A percentile compares a stretch with the other conserved stretches of the same genome.
phyloP scores from a whole-genome alignment of 2,888 invertebrate species.

The Athetis lepigone region DNA sequence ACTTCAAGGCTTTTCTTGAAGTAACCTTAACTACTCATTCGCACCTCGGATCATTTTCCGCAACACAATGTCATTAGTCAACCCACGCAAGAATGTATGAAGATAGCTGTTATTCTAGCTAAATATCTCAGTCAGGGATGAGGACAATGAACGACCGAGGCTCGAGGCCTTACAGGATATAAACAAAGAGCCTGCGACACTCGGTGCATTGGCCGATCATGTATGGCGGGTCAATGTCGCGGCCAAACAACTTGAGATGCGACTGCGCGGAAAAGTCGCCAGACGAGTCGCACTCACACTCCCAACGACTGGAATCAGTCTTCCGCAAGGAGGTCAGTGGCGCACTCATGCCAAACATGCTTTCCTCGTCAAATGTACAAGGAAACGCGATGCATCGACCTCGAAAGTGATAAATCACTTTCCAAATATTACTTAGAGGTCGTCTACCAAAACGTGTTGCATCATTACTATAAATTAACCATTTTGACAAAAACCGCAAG shows the following conservation, averaged over 20 bases:
- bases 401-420: constrained; percentile 56
- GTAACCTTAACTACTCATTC: constrained; percentile 56
- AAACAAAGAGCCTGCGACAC: constrained; percentile 90
- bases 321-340: constrained; percentile 84
- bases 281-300: constrained; percentile 74
- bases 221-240: constrained; percentile 89
- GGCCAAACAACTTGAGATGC: constrained; percentile 84
- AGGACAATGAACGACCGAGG: constrained; percentile 75
- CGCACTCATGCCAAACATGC: constrained; percentile 68
- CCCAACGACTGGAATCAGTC: constrained; percentile 75
- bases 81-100: constrained; percentile 54
- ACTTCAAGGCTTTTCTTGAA: constrained; percentile 54
- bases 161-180: constrained; percentile 82
- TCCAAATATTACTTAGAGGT: constrained; percentile 61
- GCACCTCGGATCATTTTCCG: constrained; percentile 52
- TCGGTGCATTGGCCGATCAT: constrained; percentile 88
- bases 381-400: constrained; percentile 40
- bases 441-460: constrained; percentile 51
- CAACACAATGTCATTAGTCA: constrained; percentile 50
- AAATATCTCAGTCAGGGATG: constrained; percentile 52
- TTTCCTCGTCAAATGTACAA: constrained; percentile 56
- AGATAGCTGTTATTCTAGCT: constrained; percentile 46
- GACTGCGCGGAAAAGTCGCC: constrained; percentile 82
- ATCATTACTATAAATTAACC: constrained; percentile 47
- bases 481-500: constrained; percentile 43